Evolutionary conservation across 2,113 vertebrate genomes (phyloP).

Genomic region (Uropsilus gracilis): DNA sequence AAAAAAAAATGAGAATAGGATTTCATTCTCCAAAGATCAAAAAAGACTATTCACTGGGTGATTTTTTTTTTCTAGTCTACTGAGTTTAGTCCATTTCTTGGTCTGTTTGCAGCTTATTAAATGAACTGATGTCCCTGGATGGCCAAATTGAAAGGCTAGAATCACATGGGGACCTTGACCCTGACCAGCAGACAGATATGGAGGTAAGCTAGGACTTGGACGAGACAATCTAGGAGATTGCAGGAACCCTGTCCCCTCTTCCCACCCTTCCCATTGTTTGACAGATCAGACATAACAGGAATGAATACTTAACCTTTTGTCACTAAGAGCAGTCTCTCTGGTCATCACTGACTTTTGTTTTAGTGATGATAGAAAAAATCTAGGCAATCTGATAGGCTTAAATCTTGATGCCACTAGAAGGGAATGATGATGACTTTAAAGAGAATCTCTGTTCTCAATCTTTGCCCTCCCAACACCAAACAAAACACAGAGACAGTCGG

Average conservation of each 20-base stretch:
- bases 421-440: neutral
- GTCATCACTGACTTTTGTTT: too few relatives aligned
- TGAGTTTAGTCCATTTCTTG: neutral
- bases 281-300: neutral
- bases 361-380: neutral
- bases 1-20: neutral
- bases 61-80: neutral
- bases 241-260: too few relatives aligned
- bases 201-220: constrained; percentile 26
- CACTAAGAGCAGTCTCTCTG: too few relatives aligned
- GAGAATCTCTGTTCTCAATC: neutral
- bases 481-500: neutral
- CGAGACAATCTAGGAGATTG: neutral
- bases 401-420: neutral
- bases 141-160: constrained; percentile 46
- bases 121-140: constrained; percentile 51
- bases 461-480: neutral
- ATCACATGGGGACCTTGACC: neutral
- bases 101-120: constrained; percentile 62
- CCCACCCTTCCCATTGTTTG: neutral
- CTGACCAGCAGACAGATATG: neutral
- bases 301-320: neutral
- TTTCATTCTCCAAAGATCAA: neutral
- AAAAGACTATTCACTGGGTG: neutral
- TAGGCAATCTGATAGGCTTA: neutral